Base-by-base conservation (phyloP, 1,140 invertebrate species). In the Drosophila takahashii region DNA sequence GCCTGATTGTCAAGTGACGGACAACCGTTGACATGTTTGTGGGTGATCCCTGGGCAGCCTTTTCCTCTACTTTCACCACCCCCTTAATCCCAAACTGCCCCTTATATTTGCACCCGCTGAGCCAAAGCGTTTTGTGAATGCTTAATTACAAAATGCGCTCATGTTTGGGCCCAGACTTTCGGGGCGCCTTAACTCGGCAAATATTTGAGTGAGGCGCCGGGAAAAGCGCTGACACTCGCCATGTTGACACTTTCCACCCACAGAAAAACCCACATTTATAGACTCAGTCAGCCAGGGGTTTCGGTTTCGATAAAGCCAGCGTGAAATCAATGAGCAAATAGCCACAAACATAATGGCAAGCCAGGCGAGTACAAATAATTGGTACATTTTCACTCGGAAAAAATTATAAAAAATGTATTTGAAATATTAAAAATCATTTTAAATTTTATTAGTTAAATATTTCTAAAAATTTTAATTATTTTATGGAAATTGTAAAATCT, bases 101-200 rank as follows among this genome's bases (percentile, higher is more conserved):
- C 29, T 8, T 32, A 32, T 54, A 34, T 37, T 59, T 41, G 36
- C 47, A n/a, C 18, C 16, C n/a, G 37, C 27, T 59, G 45, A 47
- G 37, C 54, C 32, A 58, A 57, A 77, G 73, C 83, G 72, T 75
- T 83, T 69, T 83, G 42, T 83, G 83, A 87, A 87, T 89, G 66
- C 84, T 83, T 87, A 89, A 87, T 87, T 87, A 89, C 57, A 62
- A 81, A 86, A 80, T 53, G 57, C 60, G 44, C 51, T 62, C 72
- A 67, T 57, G 64, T 69, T 64, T 59, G 42, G 76, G 52, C 61
- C 45, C 29, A 36, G 59, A 77, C 50, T 79, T 58, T 54, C 27
- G 51, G 48, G 22, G 65, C 51, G 65, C 64, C 52, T 71, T 34
- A 48, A 5, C 51, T 70, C 18, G 51, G 51, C 52, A 70, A 71